Evolutionary conservation across 1,140 invertebrate species (phyloP), one percentile per base, ranked within the genome.

Genomic region (Drosophila mayri): DNA sequence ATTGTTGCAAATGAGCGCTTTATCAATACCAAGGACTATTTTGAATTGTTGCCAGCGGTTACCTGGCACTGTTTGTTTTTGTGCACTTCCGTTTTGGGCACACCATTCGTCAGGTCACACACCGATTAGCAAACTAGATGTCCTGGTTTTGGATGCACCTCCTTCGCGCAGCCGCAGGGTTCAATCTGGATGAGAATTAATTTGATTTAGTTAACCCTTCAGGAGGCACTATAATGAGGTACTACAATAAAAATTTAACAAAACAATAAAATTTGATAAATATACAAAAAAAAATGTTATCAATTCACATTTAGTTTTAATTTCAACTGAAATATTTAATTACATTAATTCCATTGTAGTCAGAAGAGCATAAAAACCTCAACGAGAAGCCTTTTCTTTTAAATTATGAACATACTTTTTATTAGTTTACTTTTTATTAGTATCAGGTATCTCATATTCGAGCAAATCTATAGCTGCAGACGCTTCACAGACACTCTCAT

Each of bases 21-120:
- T 90, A 90, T 90, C 85, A 90, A 90, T 90, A 88, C 75, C 77
- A 50, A 54, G 49, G 41, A 64, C 54, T 35, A 79, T 14, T 47
- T 76, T 46, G 57, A 50, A 68, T 59, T 75, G 85, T 88, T 88
- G 85, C 85, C 35, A 90, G 41, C 81, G 67, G 83, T 83, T 54
- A 80, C 82, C 77, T 20, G 11, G 16, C 37, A 50, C 37, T 41
- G 54, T 65, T 88, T 90, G 85, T 90, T 88, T 90, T 90, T 84
- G 62, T 78, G 28, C 54, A 49, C 67, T 81, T 88, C 81, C 81
- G 85, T 81, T 88, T 88, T 88, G 81, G 47, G n/a, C 59, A 47
- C 35, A 57, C 40, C 32, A 74, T 88, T 84, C 80, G 79, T 58
- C 55, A 46, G 54, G 62, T 65, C 63, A 79, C 73, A 80, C 47